Percentiles rank a stretch among this genome's conserved stretches.
Evolutionary conservation across 2,888 invertebrate species (phyloP).

Genomic region (Orchesella flavescens): DNA sequence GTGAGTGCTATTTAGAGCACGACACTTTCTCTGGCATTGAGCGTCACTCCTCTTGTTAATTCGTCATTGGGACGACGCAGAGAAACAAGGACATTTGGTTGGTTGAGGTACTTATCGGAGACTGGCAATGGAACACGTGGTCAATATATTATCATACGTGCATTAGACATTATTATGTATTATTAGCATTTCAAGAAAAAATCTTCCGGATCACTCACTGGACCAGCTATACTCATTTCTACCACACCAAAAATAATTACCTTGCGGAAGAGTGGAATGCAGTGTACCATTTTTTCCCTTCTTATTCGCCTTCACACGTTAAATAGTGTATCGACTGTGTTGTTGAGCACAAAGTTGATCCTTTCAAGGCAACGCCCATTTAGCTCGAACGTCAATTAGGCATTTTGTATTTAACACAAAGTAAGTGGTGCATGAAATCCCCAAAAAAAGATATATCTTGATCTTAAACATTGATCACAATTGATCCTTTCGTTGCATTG

Average conservation of each 20-base stretch:
- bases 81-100: neutral
- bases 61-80: slow-evolving; percentile 12
- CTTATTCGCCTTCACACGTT: no score
- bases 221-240: no score
- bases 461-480: slow-evolving; percentile 9
- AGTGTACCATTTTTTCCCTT: no score
- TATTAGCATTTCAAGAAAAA: no score
- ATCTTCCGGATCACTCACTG: no score
- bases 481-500: neutral
- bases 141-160: no score
- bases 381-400: slow-evolving; percentile 34
- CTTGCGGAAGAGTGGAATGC: no score
- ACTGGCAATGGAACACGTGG: no score
- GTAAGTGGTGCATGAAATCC: slow-evolving; percentile 56
- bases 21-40: slow-evolving; percentile 43
- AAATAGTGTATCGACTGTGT: no score
- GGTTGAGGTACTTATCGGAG: no score
- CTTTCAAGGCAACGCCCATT: slow-evolving; percentile 58
- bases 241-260: no score
- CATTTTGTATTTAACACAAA: slow-evolving; percentile 7
- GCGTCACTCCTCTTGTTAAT: neutral
- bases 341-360: neutral
- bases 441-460: neutral
- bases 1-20: neutral
- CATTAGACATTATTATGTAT: no score